These are phyloP conservation scores for Mus pahari DNA, from an alignment of 2,113 vertebrate species.

Conservation along the genomic window DNA sequence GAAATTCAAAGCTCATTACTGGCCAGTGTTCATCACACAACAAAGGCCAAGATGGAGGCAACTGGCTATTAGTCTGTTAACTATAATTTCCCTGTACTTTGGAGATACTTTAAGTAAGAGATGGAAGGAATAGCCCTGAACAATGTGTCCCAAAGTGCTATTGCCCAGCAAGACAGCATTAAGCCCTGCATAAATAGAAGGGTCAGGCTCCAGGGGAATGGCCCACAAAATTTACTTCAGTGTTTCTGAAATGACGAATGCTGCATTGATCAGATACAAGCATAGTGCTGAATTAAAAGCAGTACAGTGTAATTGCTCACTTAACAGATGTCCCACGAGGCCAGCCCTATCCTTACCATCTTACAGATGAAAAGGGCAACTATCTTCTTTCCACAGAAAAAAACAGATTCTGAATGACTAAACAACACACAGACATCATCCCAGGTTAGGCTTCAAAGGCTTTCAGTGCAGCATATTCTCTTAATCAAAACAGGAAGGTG, in stretches of 20 bases:
- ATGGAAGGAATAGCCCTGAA: conserved; percentile 22
- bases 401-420: not conserved
- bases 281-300: not conserved
- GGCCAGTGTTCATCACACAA: conserved; percentile 7
- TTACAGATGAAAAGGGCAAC: not conserved
- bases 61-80: not conserved
- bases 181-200: not conserved
- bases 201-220: not conserved
- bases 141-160: not conserved
- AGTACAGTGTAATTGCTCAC: not conserved
- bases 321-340: not conserved
- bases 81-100: conserved; percentile 52
- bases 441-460: not conserved
- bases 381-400: not conserved
- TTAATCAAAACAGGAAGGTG: not conserved
- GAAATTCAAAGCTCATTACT: conserved; percentile 10
- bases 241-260: conserved; percentile 46
- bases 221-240: not conserved
- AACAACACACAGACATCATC: not conserved
- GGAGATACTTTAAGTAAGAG: not conserved
- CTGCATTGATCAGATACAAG: conserved; percentile 5
- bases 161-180: conserved; percentile 3
- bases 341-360: not conserved
- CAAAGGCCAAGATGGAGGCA: conserved; percentile 23
- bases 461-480: not conserved